A percentile compares a stretch with the other conserved stretches of the same genome.
phyloP scores from a whole-genome alignment of 2,888 invertebrate genomes.

The Congeria kusceri region DNA sequence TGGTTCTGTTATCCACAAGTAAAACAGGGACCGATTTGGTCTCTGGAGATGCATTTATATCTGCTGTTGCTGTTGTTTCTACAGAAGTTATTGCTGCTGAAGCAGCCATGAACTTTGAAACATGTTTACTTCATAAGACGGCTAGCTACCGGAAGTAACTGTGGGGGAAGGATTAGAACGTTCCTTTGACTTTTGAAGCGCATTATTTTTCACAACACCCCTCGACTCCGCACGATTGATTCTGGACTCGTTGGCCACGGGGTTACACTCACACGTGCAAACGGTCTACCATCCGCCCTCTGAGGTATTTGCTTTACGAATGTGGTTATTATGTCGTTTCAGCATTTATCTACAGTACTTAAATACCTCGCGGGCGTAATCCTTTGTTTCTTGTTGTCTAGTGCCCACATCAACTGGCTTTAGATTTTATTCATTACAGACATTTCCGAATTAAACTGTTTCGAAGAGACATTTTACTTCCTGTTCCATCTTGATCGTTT shows the following conservation, averaged over 20 bases:
- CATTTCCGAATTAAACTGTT: not conserved
- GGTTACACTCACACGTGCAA: too few relatives aligned
- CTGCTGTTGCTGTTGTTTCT: too few relatives aligned
- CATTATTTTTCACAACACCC: not conserved
- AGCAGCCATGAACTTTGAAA: not conserved
- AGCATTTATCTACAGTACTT: conserved; percentile 1
- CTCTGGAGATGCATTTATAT: too few relatives aligned
- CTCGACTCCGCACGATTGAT: too few relatives aligned
- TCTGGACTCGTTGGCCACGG: too few relatives aligned
- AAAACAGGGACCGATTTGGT: too few relatives aligned
- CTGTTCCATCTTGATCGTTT: not conserved
- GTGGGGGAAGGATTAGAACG: conserved; percentile 9
- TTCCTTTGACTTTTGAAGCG: conserved; percentile 1
- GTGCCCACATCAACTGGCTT: conserved; percentile 7
- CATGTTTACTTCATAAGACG: not conserved
- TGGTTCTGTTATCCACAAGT: too few relatives aligned
- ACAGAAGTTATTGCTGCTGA: too few relatives aligned
- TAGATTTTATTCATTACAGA: not conserved
- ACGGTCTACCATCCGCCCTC: too few relatives aligned
- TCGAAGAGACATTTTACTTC: not conserved
- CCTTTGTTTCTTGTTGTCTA: not conserved
- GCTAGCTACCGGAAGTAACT: not conserved
- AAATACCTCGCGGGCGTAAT: not conserved
- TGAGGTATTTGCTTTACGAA: too few relatives aligned
- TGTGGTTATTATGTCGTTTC: not conserved